Evolutionary conservation across 2,113 vertebrate species (phyloP).

Genomic region (Cyprinus carpio): DNA sequence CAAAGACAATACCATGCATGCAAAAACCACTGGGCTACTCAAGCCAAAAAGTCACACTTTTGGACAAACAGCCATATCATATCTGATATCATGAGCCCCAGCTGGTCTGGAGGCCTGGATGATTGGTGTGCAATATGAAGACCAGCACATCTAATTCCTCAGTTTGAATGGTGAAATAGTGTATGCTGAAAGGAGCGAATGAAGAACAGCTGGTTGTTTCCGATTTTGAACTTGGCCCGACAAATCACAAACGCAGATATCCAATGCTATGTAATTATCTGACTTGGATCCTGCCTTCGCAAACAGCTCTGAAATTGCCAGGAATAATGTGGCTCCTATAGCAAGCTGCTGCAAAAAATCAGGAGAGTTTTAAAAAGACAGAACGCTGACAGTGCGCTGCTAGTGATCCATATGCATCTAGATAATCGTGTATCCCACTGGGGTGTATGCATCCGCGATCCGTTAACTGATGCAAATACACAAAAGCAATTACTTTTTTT

Average conservation of each 20-base stretch:
- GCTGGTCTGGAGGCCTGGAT: background rate
- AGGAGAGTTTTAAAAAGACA: constrained; percentile 7
- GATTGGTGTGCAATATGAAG: background rate
- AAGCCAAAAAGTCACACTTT: background rate
- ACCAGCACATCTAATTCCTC: background rate
- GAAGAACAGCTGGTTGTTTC: constrained; percentile 1
- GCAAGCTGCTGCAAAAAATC: background rate
- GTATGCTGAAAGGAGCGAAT: background rate
- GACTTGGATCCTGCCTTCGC: background rate
- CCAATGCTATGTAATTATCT: background rate
- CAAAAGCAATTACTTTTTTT: constrained; percentile 11
- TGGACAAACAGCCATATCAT: background rate
- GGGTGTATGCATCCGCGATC: background rate
- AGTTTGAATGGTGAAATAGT: background rate
- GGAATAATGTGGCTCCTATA: background rate
- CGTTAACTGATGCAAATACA: constrained; percentile 9
- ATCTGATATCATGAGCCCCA: background rate
- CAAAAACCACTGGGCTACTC: background rate
- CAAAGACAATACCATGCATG: background rate
- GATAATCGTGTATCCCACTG: constrained; percentile 1
- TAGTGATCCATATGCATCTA: background rate
- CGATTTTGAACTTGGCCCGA: background rate
- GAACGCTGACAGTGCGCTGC: background rate
- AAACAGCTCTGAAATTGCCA: constrained; percentile 21
- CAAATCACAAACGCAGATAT: background rate